Evolutionary conservation across 1,140 invertebrate species (phyloP), one percentile per base, ranked within the genome.

Genomic region (Phymastichus coffea): DNA sequence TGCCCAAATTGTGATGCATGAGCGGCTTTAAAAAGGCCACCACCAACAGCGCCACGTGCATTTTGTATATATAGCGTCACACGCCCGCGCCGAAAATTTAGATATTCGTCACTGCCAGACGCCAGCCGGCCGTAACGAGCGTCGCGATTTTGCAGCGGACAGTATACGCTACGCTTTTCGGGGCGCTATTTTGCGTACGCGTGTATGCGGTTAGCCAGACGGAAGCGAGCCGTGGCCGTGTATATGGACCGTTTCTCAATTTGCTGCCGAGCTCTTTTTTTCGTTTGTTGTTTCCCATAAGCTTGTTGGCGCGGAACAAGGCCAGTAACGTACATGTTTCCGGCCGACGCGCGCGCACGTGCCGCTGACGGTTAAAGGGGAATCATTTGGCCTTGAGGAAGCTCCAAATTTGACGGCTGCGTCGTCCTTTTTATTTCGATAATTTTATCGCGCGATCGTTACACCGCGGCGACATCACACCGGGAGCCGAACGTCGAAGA

Each of bases 31-130:
- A 70, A 70, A 72, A 66, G 61, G 61, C 56, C 38, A 28, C 28
- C 25, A 37, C 41, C n/a, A n/a, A 12, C 19, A 41, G 46, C 40
- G 43, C 47, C 37, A 44, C n/a, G 15, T 17, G 6, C 22, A 15
- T 8, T 20, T 55, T 54, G 54, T 53, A 60, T 60, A 48, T 26
- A 48, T 15, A 15, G 37, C 40, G 56, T 44, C 51, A 41, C 41
- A 15, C 46, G 25, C 59, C 40, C 40, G 33, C 47, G 37, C 56
- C 55, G 55, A 60, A 68, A 68, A 69, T 70, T 70, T 66, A 57
- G 64, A 71, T 64, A 69, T 71, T 68, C 68, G 64, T 68, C 62
- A 69, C 67, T 72, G 70, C 66, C 65, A 70, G 69, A 63, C 68
- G 63, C 68, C 66, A 63, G 33, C 38, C 49, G 25, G 28, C 15